These are phyloP conservation scores for Zalophus californianus DNA, from an alignment of 2,797 vertebrate genomes.

Conservation along the genomic window DNA sequence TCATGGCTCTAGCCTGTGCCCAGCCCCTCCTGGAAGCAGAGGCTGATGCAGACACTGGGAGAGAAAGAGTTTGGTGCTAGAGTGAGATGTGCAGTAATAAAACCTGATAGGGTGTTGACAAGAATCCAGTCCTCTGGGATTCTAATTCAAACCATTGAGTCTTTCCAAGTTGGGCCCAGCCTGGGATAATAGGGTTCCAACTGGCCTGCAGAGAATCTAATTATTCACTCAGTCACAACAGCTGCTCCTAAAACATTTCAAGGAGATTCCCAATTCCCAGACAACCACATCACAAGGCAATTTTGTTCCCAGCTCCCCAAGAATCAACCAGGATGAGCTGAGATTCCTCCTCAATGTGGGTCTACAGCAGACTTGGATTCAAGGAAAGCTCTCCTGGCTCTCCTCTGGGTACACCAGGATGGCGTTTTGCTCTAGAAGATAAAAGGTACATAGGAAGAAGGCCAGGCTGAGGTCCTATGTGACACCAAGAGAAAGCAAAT, in stretches of 20 bases:
- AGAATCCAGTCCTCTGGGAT: neutral
- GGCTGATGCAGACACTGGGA: neutral
- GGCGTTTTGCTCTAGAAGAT: neutral
- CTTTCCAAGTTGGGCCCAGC: slow-evolving; percentile 1
- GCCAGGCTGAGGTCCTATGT: neutral
- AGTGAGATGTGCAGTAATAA: neutral
- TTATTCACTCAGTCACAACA: neutral
- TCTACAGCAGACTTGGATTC: neutral
- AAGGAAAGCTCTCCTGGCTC: neutral
- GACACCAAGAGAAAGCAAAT: neutral
- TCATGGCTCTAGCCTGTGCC: neutral
- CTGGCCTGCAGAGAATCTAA: neutral
- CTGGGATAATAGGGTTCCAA: neutral
- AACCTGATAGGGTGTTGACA: neutral
- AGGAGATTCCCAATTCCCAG: neutral
- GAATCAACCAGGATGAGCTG: neutral
- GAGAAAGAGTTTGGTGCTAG: neutral
- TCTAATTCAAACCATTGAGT: slow-evolving; percentile 1
- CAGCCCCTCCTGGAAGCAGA: neutral
- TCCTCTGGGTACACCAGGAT: neutral
- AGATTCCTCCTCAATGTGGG: neutral
- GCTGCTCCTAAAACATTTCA: neutral
- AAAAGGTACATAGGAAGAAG: neutral
- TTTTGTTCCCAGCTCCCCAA: neutral
- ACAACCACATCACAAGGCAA: neutral